A percentile compares a stretch with the other conserved stretches of the same genome.
These are phyloP conservation scores for Cricetomys ansorgei DNA, from an alignment of 2,113 vertebrate genomes.

Conservation along the genomic window DNA sequence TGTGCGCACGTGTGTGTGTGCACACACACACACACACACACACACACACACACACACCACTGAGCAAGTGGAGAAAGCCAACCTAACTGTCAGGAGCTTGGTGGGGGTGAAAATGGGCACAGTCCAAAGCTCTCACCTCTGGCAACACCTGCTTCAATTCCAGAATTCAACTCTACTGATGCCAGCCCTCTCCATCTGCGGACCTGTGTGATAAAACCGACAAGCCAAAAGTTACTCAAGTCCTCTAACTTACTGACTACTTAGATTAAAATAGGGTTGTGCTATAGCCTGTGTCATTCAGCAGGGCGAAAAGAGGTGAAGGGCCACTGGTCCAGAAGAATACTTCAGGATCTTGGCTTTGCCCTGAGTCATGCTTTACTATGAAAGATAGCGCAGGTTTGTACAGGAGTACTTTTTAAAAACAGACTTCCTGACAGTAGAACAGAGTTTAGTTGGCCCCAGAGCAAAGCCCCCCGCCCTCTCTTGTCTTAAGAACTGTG, in stretches of 20 bases:
- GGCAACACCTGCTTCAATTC: background rate
- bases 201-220: background rate
- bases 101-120: too few relatives aligned
- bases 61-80: background rate
- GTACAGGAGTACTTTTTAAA: background rate
- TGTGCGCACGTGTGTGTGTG: background rate
- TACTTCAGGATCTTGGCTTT: background rate
- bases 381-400: background rate
- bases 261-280: background rate
- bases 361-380: background rate
- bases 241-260: background rate
- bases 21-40: background rate
- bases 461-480: too few relatives aligned
- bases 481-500: background rate
- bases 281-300: background rate
- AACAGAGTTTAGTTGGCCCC: background rate
- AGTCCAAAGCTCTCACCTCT: background rate
- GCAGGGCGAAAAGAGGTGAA: background rate
- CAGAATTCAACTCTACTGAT: background rate
- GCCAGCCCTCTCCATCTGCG: too few relatives aligned
- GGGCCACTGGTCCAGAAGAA: background rate
- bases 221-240: background rate
- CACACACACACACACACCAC: too few relatives aligned
- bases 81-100: background rate
- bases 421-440: background rate